Evolutionary conservation across 2,113 vertebrate species (phyloP), one percentile per base, ranked within the genome.

Genomic region (Petrocephalus zakoni): DNA sequence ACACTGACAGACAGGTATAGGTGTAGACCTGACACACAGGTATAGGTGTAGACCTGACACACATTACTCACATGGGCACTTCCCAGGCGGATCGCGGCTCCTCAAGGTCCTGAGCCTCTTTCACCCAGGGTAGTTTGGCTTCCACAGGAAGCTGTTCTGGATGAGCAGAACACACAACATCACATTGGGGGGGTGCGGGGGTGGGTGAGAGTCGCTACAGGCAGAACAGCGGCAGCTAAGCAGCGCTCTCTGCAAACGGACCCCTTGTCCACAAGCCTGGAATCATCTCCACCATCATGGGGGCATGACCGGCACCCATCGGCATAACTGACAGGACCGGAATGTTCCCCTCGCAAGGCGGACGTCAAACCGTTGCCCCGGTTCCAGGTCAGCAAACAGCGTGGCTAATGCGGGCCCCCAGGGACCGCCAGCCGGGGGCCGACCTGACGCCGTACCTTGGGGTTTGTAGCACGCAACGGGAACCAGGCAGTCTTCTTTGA

Each of bases 401-500:
- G 42, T 37, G 17, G 42, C 75, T 46, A 81, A 81, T 46, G 37
- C 1, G 42, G 15, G 19, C 75, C 29, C 15, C 75, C 0, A 2
- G 29, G 75, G 75, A 11, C 29, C 42, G 46, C 81, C 9, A 49
- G 81, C 34, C 37, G 17, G 19, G 42, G 46, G 81, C 81, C 19
- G 81, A 42, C 37, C 81, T 47, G 37, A 83, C 37, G 42, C 81
- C 46, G 9, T 94, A 87, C 98, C 97, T 96, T 94, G 95, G 22
- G 97, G 96, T 91, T 97, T 98, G 92, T 97, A 96, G 78, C 97
- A 98, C 0, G 97, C 96, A 2, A 96, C 55, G 5, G 97, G 96
- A 81, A 98, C 94, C 68, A 97, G 91, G 88, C 98, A 99, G 83
- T 99, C 98, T 91, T 99, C 98, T 89, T 99, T 99, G 61, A 99